A percentile compares a stretch with the other conserved stretches of the same genome.
phyloP scores from a whole-genome alignment of 2,113 vertebrate species.

The Vulpes ferrilata region DNA sequence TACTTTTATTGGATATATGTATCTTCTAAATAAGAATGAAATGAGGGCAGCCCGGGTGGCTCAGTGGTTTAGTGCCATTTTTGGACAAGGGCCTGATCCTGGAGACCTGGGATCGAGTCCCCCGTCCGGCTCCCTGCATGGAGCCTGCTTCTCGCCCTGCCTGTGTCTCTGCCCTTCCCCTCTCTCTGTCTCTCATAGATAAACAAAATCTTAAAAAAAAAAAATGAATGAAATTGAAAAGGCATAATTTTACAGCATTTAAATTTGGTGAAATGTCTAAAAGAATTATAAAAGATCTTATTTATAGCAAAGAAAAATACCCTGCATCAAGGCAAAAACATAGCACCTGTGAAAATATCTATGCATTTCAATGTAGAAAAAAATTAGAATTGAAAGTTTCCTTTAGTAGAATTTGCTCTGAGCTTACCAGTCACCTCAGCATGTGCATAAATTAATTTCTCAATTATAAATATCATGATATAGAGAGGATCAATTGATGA shows the following conservation, averaged over 20 bases:
- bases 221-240: not conserved
- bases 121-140: too few species aligned
- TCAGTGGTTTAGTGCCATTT: too few species aligned
- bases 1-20: constrained; percentile 15
- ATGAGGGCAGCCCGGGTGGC: not conserved
- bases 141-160: too few species aligned
- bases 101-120: too few species aligned
- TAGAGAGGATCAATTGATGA: not conserved
- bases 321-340: not conserved
- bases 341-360: constrained; percentile 49
- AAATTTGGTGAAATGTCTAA: not conserved
- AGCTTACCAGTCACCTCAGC: not conserved
- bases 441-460: not conserved
- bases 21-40: not conserved
- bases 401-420: not conserved
- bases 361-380: not conserved
- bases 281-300: not conserved
- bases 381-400: constrained; percentile 5
- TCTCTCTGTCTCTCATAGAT: too few species aligned
- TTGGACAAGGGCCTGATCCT: too few species aligned
- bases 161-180: too few species aligned
- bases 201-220: too few species aligned
- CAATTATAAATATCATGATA: not conserved
- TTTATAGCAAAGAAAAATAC: not conserved
- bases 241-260: not conserved